Conservation (phyloP, 2,113 vertebrate genomes). For the Indri indri region DNA sequence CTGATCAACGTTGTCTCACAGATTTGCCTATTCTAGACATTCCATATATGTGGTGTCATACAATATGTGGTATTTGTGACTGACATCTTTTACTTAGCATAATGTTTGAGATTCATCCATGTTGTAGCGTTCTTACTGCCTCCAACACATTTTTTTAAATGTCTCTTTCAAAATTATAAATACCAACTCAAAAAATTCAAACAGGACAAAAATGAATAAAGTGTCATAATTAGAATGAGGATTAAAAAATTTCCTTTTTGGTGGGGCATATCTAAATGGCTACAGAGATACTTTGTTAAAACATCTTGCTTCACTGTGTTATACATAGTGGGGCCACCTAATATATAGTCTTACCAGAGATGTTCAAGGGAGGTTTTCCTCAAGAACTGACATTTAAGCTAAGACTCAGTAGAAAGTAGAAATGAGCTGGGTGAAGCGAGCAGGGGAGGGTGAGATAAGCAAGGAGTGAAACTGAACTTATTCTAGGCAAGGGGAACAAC, state of each 20-base stretch:
- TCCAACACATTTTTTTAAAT: constrained; percentile 27
- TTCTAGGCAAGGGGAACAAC: not conserved
- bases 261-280: not conserved
- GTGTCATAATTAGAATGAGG: not conserved
- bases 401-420: not conserved
- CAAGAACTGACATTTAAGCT: not conserved
- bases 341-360: not conserved
- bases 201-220: constrained; percentile 14
- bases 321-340: not conserved
- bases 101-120: constrained; percentile 22
- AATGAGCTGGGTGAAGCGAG: not conserved
- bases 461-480: not conserved
- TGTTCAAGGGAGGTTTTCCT: not conserved
- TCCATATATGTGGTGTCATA: not conserved
- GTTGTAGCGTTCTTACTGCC: constrained; percentile 27
- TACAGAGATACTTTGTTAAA: not conserved
- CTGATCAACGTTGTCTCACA: not conserved
- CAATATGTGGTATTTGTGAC: not conserved
- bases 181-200: not conserved
- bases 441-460: not conserved
- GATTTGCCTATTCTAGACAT: not conserved
- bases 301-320: not conserved
- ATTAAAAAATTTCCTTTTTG: not conserved
- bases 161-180: constrained; percentile 26
- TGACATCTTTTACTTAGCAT: constrained; percentile 20